Base-by-base conservation (phyloP, 1,140 invertebrate species). In the Pseudomyrmex sp. region DNA sequence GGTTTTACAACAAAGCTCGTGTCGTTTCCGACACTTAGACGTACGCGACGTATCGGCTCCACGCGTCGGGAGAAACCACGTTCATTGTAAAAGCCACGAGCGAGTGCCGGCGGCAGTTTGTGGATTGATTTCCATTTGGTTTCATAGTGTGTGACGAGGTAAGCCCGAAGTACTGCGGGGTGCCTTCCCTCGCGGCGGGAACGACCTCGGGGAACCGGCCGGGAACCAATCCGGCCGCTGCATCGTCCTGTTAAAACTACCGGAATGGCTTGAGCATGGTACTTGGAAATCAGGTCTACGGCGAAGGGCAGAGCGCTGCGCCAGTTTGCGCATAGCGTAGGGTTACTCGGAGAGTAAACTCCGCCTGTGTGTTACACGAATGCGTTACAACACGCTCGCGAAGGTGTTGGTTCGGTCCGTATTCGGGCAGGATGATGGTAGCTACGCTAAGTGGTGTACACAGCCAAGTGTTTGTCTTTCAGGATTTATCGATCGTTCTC, bases 21-120 rank as follows among this genome's bases (percentile, higher is more conserved):
- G 76, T 59, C 76, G n/a, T 44, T 80, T 48, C 54, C 56, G 54
- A 80, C 76, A 80, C 68, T 80, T 70, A 44, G 54, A n/a, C 20
- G 54, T 59, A 59, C 66, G 68, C 76, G 54, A 79, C 50, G 54
- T 79, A 70, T 79, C 76, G 76, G 63, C 65, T 79, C 35, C 35
- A 13, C 10, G 54, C 66, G 76, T 48, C 66, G 54, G 18, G 18
- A 86, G 90, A 75, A 86, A 72, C 83, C 86, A 84, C 76, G 62
- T 93, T 89, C 90, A 92, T 93, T 92, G 90, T 92, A 91, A 92
- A 93, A 93, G 93, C 91, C 92, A 80, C 62, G 82, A 76, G 76
- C 44, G 54, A 48, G 69, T 70, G 84, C 63, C 35, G 35, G 76
- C 62, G 65, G 48, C 59, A 44, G 62, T 61, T 12, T 12, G n/a